These are phyloP conservation scores for Meiosimyza platycephala DNA, from an alignment of 2,888 invertebrate genomes.

Conservation along the genomic window DNA sequence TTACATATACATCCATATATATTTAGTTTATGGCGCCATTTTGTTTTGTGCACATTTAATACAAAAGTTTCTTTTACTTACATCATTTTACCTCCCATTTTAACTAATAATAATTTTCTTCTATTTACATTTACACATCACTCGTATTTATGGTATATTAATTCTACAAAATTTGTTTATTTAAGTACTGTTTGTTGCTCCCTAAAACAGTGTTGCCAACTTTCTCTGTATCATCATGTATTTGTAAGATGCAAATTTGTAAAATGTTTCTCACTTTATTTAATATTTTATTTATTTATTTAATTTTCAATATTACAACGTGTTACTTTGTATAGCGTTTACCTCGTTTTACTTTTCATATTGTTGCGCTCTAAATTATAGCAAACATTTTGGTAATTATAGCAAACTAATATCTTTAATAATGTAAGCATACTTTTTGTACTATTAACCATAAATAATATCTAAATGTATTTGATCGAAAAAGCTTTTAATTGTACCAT, in stretches of 20 bases:
- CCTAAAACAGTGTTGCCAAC: conserved; percentile 29
- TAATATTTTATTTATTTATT: not conserved
- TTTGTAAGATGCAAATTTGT: conserved; percentile 15
- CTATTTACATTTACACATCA: conserved; percentile 11
- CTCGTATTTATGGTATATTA: not conserved
- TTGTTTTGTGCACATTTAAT: conserved; percentile 26
- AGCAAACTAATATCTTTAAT: conserved; percentile 29
- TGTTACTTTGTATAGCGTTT: not conserved
- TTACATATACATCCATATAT: too few species aligned
- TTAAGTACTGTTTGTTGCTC: not conserved
- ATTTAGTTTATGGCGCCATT: not conserved
- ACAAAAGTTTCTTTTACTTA: not conserved
- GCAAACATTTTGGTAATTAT: conserved; percentile 30
- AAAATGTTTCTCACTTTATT: conserved; percentile 11
- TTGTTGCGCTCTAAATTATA: conserved; percentile 25
- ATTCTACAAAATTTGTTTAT: too few species aligned
- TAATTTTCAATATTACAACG: conserved; percentile 7
- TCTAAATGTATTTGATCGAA: too few species aligned
- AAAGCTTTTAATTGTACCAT: conserved; percentile 23
- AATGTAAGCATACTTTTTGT: conserved; percentile 15
- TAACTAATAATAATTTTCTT: not conserved
- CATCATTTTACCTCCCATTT: conserved; percentile 9
- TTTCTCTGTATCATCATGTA: conserved; percentile 20
- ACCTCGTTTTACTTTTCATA: conserved; percentile 13
- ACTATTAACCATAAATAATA: conserved; percentile 25